These are phyloP conservation scores for Adelphocoris suturalis DNA, from an alignment of 2,888 invertebrate species.

Conservation along the genomic window DNA sequence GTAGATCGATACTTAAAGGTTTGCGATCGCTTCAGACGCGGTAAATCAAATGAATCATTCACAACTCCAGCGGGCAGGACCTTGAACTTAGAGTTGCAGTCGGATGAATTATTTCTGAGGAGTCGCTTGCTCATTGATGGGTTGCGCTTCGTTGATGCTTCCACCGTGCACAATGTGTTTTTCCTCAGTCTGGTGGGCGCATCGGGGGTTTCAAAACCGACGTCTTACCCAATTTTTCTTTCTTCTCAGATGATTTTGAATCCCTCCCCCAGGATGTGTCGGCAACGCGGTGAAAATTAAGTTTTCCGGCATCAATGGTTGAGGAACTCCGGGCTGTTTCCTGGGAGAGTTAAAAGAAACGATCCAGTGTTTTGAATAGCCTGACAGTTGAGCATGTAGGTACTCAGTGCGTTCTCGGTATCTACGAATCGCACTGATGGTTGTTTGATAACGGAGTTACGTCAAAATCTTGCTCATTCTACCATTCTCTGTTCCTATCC, in stretches of 20 bases:
- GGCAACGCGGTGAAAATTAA: slow-evolving; percentile 44
- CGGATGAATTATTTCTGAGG: slow-evolving; percentile 28
- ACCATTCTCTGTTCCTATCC: no score
- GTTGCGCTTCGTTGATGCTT: slow-evolving; percentile 20
- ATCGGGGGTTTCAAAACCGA: background rate
- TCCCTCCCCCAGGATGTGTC: background rate
- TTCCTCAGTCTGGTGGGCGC: slow-evolving; percentile 22
- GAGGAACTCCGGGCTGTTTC: background rate
- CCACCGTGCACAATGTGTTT: slow-evolving; percentile 36
- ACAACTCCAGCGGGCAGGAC: background rate
- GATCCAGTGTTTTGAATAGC: background rate
- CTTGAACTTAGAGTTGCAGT: slow-evolving; percentile 39
- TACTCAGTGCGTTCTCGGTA: no score
- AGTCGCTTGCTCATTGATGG: background rate
- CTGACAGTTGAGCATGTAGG: background rate
- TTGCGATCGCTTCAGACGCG: background rate
- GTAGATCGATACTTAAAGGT: background rate
- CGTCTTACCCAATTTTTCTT: background rate
- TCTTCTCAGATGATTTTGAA: background rate
- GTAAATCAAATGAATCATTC: background rate
- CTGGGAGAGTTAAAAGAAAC: background rate
- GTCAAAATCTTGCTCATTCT: no score
- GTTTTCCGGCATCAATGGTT: slow-evolving; percentile 41
- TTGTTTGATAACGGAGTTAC: no score
- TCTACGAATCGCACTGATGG: no score